Evolutionary conservation across 1,140 invertebrate species (phyloP).

Genomic region (Bombyx mandarina): DNA sequence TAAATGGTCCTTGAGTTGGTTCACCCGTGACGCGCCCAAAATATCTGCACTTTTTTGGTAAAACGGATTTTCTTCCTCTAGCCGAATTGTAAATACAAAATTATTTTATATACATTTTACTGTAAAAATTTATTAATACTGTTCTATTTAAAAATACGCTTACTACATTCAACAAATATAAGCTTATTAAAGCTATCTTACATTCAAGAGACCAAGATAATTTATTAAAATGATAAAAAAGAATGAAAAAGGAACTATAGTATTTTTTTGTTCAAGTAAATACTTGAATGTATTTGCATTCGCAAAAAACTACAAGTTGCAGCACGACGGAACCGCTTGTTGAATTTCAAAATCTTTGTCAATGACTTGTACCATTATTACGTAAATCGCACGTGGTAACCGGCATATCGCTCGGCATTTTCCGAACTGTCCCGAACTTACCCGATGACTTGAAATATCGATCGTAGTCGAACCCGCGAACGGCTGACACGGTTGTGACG

Average conservation of each 20-base stretch:
- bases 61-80: not conserved
- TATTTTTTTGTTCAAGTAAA: too few species aligned
- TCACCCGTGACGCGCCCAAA: too few species aligned
- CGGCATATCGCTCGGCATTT: slow-evolving; percentile 27
- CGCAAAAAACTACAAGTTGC: too few species aligned
- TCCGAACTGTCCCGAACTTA: slow-evolving; percentile 24
- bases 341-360: slow-evolving; percentile 36
- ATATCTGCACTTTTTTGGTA: not conserved
- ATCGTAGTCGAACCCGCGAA: slow-evolving; percentile 41
- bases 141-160: not conserved
- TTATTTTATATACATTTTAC: not conserved
- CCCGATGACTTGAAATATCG: slow-evolving; percentile 44
- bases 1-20: too few species aligned
- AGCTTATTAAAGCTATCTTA: not conserved
- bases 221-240: too few species aligned
- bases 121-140: not conserved
- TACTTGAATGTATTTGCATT: too few species aligned
- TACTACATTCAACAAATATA: not conserved
- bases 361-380: slow-evolving; percentile 58
- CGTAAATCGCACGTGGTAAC: slow-evolving; percentile 58
- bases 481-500: slow-evolving; percentile 53
- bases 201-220: too few species aligned
- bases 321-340: slow-evolving; percentile 2
- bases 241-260: too few species aligned
- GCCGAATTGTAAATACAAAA: not conserved